Conservation (phyloP, 2,113 vertebrate species). For the Corythornis madagascariensis region DNA sequence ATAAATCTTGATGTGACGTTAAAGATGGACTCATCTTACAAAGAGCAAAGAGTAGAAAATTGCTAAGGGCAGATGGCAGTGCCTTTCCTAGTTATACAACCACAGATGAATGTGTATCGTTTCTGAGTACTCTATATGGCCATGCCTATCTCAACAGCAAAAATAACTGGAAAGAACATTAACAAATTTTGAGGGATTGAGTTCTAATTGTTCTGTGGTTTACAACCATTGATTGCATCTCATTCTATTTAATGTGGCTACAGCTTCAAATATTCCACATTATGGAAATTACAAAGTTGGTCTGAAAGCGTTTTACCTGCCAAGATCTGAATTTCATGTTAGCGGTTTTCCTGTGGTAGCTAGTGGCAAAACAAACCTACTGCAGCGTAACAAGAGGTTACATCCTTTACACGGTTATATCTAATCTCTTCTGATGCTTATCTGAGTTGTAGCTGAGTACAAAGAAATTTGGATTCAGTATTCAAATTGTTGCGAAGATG, state of each 20-base stretch:
- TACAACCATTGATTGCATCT: neutral
- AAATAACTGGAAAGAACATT: conserved; percentile 4
- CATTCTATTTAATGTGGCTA: neutral
- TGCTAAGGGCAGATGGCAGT: conserved; percentile 44
- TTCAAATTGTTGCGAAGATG: neutral
- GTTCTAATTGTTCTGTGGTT: neutral
- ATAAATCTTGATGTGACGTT: conserved; percentile 30
- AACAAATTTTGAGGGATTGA: neutral
- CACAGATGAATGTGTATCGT: neutral
- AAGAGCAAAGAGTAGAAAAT: conserved; percentile 44
- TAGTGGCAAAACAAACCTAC: conserved; percentile 32
- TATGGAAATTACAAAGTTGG: neutral
- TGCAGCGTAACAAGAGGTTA: conserved; percentile 8
- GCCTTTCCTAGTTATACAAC: conserved; percentile 22
- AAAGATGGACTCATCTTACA: conserved; percentile 49
- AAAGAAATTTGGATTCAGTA: conserved; percentile 19
- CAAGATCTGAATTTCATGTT: neutral
- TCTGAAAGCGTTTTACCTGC: conserved; percentile 3
- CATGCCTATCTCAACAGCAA: neutral
- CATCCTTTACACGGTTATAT: neutral
- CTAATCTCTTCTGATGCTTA: conserved; percentile 33
- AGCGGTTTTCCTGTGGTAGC: neutral
- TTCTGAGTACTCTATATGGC: conserved; percentile 6
- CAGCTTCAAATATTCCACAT: neutral
- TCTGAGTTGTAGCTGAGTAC: neutral